Percentiles rank a stretch among this genome's conserved stretches.
These are phyloP conservation scores for Psittacara wagleri DNA, from an alignment of 2,113 vertebrate genomes.

Conservation along the genomic window DNA sequence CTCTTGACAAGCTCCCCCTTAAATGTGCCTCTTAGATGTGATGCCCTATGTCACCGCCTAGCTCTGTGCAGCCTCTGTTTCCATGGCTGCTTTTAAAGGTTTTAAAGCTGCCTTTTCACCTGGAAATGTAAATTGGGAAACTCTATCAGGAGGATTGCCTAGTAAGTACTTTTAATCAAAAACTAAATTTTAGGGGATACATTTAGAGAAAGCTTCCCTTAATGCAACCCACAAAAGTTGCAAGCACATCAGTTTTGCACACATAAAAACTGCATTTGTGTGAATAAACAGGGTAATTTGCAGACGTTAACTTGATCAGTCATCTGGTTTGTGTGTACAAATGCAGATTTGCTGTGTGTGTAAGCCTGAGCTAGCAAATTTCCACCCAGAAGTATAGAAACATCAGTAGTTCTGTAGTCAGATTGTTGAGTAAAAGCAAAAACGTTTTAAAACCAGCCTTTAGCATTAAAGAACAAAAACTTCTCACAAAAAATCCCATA, in stretches of 20 bases:
- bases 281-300: slow-evolving; percentile 13
- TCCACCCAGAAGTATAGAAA: neutral
- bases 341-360: neutral
- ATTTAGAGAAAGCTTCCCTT: neutral
- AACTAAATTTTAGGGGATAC: slow-evolving; percentile 38
- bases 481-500: neutral
- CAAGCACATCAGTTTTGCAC: slow-evolving; percentile 34
- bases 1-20: slow-evolving; percentile 58
- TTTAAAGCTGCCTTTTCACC: slow-evolving; percentile 59
- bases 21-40: slow-evolving; percentile 57
- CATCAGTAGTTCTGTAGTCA: neutral
- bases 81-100: slow-evolving; percentile 66
- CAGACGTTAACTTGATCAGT: neutral
- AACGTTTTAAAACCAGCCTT: neutral
- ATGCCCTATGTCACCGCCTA: slow-evolving; percentile 59
- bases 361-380: neutral
- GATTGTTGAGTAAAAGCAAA: neutral
- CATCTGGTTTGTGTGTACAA: neutral
- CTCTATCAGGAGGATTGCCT: slow-evolving; percentile 42
- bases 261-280: slow-evolving; percentile 1
- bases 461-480: neutral
- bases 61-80: slow-evolving; percentile 60
- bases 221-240: slow-evolving; percentile 22
- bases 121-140: slow-evolving; percentile 61
- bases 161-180: slow-evolving; percentile 62